Evolutionary conservation across 2,888 invertebrate genomes (phyloP), one percentile per base, ranked within the genome.

Genomic region (Ochropleura plecta): DNA sequence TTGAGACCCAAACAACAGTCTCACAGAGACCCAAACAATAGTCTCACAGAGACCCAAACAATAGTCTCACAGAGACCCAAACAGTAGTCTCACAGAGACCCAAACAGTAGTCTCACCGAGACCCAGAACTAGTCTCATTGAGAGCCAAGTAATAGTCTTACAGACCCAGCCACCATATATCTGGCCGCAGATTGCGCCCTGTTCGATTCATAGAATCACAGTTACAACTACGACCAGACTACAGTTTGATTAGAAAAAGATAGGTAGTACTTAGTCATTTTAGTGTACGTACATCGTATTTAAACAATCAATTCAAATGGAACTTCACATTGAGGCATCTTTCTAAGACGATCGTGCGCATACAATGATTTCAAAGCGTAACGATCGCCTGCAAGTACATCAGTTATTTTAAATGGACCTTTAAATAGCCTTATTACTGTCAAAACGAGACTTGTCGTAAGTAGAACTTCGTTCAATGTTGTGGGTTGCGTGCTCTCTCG

Each of bases 401-500:
- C 49, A 49, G 49, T 49, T 49, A 49, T 49, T 49, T 49, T 14
- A 49, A 49, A 49, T 49, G 49, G 16, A 49, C 49, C 49, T 49
- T 49, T 49, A 49, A 5, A 49, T 49, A 16, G 49, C 16, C 49
- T 16, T 16, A 49, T 49, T 49, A 46, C 46, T 8, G 46, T 46
- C 9, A 46, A 46, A 46, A 46, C 46, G 46, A 46, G 46, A 8
- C 46, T 49, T 49, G 16, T 49, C 49, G 49, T 49, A 46, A 46
- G 12, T 49, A 46, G 46, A 46, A 49, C 12, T 49, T 16, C 49
- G 49, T 49, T 49, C 49, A 14, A 53, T 53, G 53, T 53, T 53
- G 53, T 53, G 53, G 53, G 53, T 8, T 53, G 53, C 53, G 53
- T 53, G 53, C 53, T 53, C n/a, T 53, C 53, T 53, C 53, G n/a